Evolutionary conservation across 2,797 vertebrate genomes (phyloP), one percentile per base, ranked within the genome.

Genomic region (Thripadectes ignobilis): DNA sequence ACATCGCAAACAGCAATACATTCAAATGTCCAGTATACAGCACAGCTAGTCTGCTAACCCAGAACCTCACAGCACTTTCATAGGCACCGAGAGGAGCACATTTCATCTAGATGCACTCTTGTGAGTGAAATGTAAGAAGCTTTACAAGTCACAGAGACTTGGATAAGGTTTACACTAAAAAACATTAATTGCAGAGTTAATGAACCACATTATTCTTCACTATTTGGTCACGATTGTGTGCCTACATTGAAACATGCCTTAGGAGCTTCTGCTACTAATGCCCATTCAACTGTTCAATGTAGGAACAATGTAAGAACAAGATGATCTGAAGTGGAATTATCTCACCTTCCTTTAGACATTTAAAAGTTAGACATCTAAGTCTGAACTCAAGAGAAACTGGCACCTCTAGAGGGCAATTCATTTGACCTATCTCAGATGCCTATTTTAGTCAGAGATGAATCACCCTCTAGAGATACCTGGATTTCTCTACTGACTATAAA

Each of bases 381-480:
- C 52, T 85, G 59, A 91, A 80, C 81, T 89, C 75, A 57, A 85
- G 68, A 95, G 85, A 89, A 89, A 67, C 3, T 89, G 57, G 34
- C 52, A 77, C 45, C 75, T 96, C 89, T 63, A 74, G 87, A 96
- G 95, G 89, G 78, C 85, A 93, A 96, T 88, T 88, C 65, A 72
- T 91, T 93, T 96, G 95, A 95, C 93, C 94, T 93, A 45, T 94
- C 49, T 95, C 91, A 89, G 82, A 83, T 77, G 49, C 34, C 85
- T 93, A 32, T 92, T 92, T 94, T 80, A 95, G 93, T 85, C 68
- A 61, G 68, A 96, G 89, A 93, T 85, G 45, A 93, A 95, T 94
- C 75, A 61, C 89, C 91, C 87, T 94, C 93, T 65, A 87, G 72
- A 96, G 93, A 83, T 57, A 22, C 38, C 79, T 87, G 85, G 85